phyloP scores from a whole-genome alignment of 1,140 invertebrate species.

The Metopolophium dirhodum region DNA sequence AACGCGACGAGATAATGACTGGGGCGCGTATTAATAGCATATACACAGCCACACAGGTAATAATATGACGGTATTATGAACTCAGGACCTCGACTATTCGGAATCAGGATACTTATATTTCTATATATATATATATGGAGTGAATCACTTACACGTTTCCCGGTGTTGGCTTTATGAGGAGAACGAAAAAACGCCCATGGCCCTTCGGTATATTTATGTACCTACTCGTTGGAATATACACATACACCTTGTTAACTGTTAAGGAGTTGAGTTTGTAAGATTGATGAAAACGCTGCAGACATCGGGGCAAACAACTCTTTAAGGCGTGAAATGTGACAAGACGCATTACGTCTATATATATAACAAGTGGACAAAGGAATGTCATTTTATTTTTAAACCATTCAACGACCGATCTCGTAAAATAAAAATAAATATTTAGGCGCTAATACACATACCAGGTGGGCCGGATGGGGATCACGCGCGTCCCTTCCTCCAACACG shows the following conservation, averaged over 20 bases:
- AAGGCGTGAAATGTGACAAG: neutral
- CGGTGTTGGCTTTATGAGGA: neutral
- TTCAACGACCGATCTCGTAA: neutral
- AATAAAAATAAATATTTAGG: constrained; percentile 2
- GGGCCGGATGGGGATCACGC: neutral
- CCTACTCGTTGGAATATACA: neutral
- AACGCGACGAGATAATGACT: neutral
- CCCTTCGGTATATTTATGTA: neutral
- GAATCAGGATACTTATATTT: neutral
- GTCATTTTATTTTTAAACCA: constrained; percentile 1
- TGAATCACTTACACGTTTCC: neutral
- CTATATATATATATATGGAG: neutral
- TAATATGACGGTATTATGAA: neutral
- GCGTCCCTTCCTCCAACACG: neutral
- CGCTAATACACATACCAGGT: neutral
- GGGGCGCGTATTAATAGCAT: neutral
- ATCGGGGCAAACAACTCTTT: neutral
- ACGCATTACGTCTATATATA: neutral
- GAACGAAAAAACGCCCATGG: neutral
- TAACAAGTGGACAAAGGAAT: constrained; percentile 1
- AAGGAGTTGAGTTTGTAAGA: neutral
- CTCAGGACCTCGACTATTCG: neutral
- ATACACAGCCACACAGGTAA: neutral
- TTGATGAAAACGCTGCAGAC: neutral
- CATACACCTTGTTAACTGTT: neutral